phyloP scores from a whole-genome alignment of 2,113 vertebrate genomes.

The Equus przewalskii region DNA sequence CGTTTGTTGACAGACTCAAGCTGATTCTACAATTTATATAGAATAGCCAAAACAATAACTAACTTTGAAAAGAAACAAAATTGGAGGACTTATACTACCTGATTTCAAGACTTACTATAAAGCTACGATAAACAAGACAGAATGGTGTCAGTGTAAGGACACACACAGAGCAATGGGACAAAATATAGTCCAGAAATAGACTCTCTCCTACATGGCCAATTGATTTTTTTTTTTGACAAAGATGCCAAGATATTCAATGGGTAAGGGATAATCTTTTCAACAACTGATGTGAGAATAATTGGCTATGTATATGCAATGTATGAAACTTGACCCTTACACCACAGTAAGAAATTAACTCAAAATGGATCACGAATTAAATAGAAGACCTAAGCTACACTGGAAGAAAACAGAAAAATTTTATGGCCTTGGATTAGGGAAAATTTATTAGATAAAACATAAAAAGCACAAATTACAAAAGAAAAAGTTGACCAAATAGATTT shows the following conservation, averaged over 20 bases:
- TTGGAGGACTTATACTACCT: not conserved
- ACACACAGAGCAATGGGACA: not conserved
- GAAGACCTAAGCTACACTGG: not conserved
- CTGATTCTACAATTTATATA: not conserved
- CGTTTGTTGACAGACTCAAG: not conserved
- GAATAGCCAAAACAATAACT: not conserved
- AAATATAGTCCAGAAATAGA: not conserved
- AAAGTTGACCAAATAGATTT: not conserved
- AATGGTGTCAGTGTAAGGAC: not conserved
- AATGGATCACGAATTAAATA: not conserved
- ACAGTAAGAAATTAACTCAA: slow-evolving; percentile 20
- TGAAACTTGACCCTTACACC: not conserved
- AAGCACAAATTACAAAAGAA: not conserved
- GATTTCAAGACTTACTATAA: slow-evolving; percentile 18
- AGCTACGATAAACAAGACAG: not conserved
- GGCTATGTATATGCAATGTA: not conserved
- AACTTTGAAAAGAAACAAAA: not conserved
- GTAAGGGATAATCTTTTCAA: not conserved
- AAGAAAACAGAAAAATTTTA: not conserved
- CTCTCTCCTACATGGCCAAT: not conserved
- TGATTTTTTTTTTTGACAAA: not conserved
- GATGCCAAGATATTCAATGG: not conserved
- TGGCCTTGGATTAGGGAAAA: not conserved
- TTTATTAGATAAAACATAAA: not conserved
- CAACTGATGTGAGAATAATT: not conserved